phyloP scores from a whole-genome alignment of 2,888 invertebrate genomes.

The Aspidapion aeneum region DNA sequence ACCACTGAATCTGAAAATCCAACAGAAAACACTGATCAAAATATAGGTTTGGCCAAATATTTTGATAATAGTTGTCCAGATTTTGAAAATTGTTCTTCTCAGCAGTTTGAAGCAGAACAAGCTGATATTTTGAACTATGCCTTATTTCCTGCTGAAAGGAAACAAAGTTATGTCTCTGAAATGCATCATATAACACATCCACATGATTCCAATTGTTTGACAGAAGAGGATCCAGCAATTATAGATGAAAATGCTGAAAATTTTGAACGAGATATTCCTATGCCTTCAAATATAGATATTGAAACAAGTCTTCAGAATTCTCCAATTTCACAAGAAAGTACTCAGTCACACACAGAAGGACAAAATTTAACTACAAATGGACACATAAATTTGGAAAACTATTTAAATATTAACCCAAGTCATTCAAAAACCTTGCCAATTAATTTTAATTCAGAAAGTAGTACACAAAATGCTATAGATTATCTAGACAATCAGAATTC shows the following conservation, averaged over 20 bases:
- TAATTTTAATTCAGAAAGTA: conserved; percentile 19
- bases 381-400: no score
- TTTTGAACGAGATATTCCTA: conserved; percentile 17
- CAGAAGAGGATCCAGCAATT: conserved; percentile 34
- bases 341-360: no score
- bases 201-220: background rate
- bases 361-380: no score
- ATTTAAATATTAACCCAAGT: background rate
- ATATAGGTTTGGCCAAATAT: conserved; percentile 21
- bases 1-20: background rate
- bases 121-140: conserved; percentile 16
- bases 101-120: background rate
- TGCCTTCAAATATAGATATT: background rate
- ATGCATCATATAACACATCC: conserved; percentile 23
- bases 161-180: conserved; percentile 22
- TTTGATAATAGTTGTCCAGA: conserved; percentile 18
- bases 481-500: conserved; percentile 21
- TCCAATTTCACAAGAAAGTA: background rate
- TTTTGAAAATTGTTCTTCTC: conserved; percentile 16
- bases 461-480: conserved; percentile 22
- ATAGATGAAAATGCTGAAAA: conserved; percentile 31
- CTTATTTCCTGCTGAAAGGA: conserved; percentile 23
- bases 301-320: no score
- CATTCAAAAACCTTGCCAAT: conserved; percentile 12
- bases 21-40: background rate